Conservation (phyloP, 2,797 vertebrate species). For the Phylloscopus collybita region DNA sequence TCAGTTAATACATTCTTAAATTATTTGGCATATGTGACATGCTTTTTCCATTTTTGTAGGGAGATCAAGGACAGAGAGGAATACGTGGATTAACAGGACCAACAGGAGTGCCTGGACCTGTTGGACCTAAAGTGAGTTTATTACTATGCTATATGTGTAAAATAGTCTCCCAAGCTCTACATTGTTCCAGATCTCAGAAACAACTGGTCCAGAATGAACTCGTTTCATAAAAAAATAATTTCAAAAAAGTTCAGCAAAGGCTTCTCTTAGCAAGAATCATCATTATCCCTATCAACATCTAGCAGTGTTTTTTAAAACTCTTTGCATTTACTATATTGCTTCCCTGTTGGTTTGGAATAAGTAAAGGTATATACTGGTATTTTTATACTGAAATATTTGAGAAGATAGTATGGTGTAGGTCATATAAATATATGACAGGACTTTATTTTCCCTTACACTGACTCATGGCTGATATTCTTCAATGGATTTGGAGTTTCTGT, state of each 20-base stretch:
- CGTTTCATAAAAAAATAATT: not conserved
- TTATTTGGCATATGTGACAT: not conserved
- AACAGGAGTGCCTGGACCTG: conserved; percentile 83
- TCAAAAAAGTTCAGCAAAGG: not conserved
- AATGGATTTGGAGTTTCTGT: not conserved
- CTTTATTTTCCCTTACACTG: not conserved
- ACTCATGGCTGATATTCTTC: not conserved
- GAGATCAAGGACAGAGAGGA: conserved; percentile 89
- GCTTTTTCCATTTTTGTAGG: conserved; percentile 71
- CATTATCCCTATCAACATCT: not conserved
- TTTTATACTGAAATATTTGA: not conserved
- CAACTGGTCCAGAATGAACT: not conserved
- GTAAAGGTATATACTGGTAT: not conserved
- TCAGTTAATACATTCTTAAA: not conserved
- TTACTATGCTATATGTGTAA: not conserved
- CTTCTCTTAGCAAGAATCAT: not conserved
- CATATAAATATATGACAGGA: not conserved
- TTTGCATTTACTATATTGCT: not conserved
- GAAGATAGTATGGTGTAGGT: not conserved
- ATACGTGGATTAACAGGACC: conserved; percentile 88
- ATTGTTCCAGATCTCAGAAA: not conserved
- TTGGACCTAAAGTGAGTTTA: conserved; percentile 85
- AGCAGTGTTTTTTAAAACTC: not conserved
- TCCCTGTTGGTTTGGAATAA: not conserved
- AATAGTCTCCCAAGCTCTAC: not conserved